phyloP scores from a whole-genome alignment of 2,113 vertebrate genomes.

The zebrafish (Danio rerio) region DNA sequence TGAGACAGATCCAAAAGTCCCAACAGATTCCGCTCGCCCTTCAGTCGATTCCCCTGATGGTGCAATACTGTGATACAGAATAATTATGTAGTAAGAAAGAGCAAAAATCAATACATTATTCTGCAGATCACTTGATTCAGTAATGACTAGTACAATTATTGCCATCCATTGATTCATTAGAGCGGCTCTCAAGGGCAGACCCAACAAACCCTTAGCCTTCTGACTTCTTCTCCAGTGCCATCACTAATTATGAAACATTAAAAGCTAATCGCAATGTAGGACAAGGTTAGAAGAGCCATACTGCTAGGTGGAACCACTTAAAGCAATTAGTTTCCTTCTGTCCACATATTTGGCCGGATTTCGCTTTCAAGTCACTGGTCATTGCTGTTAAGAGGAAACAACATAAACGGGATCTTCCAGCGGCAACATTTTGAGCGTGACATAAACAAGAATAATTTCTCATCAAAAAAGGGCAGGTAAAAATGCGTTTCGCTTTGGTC shows the following conservation, averaged over 20 bases:
- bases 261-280: conserved; percentile 75
- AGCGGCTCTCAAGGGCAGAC: conserved; percentile 74
- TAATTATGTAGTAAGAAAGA: conserved; percentile 83
- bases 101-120: conserved; percentile 85
- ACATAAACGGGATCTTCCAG: neutral
- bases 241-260: conserved; percentile 80
- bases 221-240: conserved; percentile 72
- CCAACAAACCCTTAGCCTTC: conserved; percentile 73
- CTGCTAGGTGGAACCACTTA: conserved; percentile 65
- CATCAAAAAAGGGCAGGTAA: conserved; percentile 16
- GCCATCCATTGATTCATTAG: conserved; percentile 78
- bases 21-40: conserved; percentile 71
- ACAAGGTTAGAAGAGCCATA: conserved; percentile 74
- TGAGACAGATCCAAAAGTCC: conserved; percentile 48
- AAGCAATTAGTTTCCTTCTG: conserved; percentile 59
- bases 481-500: conserved; percentile 15
- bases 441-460: conserved; percentile 19
- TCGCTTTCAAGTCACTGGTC: conserved; percentile 31
- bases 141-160: conserved; percentile 83
- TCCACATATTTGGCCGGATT: conserved; percentile 38
- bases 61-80: conserved; percentile 81
- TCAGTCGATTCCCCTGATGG: conserved; percentile 79
- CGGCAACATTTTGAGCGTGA: neutral
- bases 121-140: conserved; percentile 83
- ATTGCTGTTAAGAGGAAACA: neutral